phyloP scores from a whole-genome alignment of 2,797 vertebrate genomes.

The Cacajao melanocephalus region DNA sequence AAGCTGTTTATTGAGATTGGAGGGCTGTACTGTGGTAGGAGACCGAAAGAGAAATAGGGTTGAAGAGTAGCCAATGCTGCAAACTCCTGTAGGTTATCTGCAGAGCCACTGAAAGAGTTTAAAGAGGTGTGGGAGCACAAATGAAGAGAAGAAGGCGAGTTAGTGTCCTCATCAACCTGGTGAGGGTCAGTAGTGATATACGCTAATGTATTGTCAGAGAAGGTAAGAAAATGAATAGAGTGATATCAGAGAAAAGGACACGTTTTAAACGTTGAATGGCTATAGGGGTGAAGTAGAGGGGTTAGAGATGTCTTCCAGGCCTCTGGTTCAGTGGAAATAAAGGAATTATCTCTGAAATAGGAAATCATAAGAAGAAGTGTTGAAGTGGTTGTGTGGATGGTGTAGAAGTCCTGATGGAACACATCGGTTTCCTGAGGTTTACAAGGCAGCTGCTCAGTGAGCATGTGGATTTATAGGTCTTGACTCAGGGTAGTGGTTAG shows the following conservation, averaged over 20 bases:
- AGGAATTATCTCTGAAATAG: no score
- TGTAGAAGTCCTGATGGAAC: neutral
- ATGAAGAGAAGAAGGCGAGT: neutral
- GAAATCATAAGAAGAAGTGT: neutral
- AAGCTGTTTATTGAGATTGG: neutral
- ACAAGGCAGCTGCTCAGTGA: neutral
- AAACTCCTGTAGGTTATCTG: neutral
- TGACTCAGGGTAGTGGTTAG: neutral
- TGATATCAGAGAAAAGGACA: neutral
- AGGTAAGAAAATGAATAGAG: neutral
- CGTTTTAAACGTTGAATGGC: neutral
- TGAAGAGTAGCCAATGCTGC: neutral
- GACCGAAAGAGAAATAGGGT: neutral
- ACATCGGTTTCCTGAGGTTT: neutral
- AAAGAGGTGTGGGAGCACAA: neutral
- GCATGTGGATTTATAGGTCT: neutral
- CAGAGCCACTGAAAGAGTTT: neutral
- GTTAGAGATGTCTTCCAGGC: neutral
- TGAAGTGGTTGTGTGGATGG: neutral
- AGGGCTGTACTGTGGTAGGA: neutral
- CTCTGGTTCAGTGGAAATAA: neutral
- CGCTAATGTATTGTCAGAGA: neutral
- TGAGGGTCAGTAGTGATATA: neutral
- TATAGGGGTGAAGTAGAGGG: neutral
- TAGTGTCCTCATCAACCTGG: neutral